phyloP scores from a whole-genome alignment of 1,140 invertebrate species.

The Ostrea edulis region DNA sequence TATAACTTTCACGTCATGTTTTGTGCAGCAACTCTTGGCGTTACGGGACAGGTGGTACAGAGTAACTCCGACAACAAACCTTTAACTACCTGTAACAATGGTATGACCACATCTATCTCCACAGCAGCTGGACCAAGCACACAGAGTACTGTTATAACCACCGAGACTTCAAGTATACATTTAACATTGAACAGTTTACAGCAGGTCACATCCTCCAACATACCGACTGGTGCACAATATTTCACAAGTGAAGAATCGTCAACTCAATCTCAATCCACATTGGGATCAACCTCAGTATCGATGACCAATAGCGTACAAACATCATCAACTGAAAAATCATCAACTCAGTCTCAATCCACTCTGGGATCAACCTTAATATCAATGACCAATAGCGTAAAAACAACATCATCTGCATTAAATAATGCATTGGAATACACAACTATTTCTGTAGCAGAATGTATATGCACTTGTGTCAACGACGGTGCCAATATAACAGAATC shows the following conservation, averaged over 20 bases:
- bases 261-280: neutral
- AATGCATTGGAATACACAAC: neutral
- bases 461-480: neutral
- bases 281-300: neutral
- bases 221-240: too few relatives aligned
- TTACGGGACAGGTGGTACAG: neutral
- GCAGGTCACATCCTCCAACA: neutral
- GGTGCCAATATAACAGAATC: neutral
- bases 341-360: neutral
- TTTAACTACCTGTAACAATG: neutral
- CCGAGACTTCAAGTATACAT: neutral
- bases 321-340: neutral
- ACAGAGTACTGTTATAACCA: neutral
- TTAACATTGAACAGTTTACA: neutral
- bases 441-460: conserved; percentile 1
- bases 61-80: neutral
- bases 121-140: neutral
- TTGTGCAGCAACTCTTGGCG: neutral
- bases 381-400: neutral
- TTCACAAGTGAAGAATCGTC: too few relatives aligned
- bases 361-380: neutral
- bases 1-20: neutral
- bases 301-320: too few relatives aligned
- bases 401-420: neutral
- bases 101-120: neutral